These are phyloP conservation scores for Onychomys leucogaster DNA, from an alignment of 2,797 vertebrate species.

Conservation along the genomic window DNA sequence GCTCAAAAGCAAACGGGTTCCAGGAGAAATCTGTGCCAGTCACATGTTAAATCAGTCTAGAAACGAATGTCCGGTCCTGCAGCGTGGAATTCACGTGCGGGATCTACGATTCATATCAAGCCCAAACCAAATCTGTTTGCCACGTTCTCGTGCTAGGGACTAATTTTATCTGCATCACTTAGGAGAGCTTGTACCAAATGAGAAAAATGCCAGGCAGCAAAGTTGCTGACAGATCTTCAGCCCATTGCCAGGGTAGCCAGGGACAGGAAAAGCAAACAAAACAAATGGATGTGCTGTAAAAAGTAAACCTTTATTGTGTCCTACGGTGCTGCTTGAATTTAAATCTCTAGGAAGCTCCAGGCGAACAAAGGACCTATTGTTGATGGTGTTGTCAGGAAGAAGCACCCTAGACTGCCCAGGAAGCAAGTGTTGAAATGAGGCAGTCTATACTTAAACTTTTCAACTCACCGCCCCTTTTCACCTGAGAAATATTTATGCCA, in stretches of 20 bases:
- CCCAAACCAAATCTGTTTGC: background rate
- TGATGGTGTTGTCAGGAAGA: background rate
- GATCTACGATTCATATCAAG: background rate
- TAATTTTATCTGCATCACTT: constrained; percentile 31
- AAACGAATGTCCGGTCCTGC: background rate
- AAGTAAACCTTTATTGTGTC: constrained; percentile 14
- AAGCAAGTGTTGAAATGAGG: constrained; percentile 37
- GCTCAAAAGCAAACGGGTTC: background rate
- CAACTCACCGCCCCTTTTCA: background rate
- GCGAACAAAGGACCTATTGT: background rate
- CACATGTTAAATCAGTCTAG: background rate
- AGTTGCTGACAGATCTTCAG: constrained; percentile 43
- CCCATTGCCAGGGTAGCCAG: background rate
- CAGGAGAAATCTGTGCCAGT: background rate
- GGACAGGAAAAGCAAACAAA: background rate
- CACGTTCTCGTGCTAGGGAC: background rate
- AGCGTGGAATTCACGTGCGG: background rate
- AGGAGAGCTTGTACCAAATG: background rate
- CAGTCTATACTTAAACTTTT: constrained; percentile 1
- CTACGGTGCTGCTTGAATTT: constrained; percentile 5
- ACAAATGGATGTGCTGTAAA: background rate
- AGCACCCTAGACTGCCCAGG: background rate
- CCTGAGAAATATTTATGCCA: background rate
- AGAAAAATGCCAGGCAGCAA: constrained; percentile 19
- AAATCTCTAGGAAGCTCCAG: constrained; percentile 48